Base-by-base conservation (phyloP, 2,797 vertebrate species). In the Sebastes iracundus region DNA sequence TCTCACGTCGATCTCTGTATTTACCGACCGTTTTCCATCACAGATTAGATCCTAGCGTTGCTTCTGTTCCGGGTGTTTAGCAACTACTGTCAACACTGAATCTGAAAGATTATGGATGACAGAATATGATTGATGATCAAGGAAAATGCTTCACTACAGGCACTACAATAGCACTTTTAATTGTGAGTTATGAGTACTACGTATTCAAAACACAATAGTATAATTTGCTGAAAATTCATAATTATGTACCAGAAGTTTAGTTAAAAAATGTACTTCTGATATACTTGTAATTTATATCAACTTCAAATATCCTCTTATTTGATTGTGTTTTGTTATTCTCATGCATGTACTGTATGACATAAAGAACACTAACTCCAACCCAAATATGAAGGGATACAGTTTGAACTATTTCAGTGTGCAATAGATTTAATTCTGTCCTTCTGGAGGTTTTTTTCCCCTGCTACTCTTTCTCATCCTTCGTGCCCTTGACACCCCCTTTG, bases 381-480 rank as follows among this genome's bases (percentile, higher is more conserved):
- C 12, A 13, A 67, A 76, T 35, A 16, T 58, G 12, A 84, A 61
- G 77, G 88, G 87, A 92, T 92, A 83, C 85, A 89, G 92, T 91
- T 92, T 90, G 69, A 72, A 66, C 16, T 8, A 32, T 85, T 79
- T 58, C 72, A 59, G 46, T 72, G 78, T 88, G 72, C 55, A 30
- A 33, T 85, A 59, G 56, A 80, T 83, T 70, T 56, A 72, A 83
- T 87, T 83, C 74, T 92, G 80, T 84, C 28, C 60, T 60, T 89
- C 92, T 92, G 94, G 95, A 95, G 96, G 94, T 87, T 92, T 96
- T 93, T 95, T 94, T 93, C 94, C 95, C 96, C 96, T 96, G 96
- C 96, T 96, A 94, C 94, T 94, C 95, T 96, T 97, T 97, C 96
- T 97, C 91, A 95, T 96, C 96, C 94, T 93, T 96, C 89, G 92